Percentiles rank a stretch among this genome's conserved stretches.
These are phyloP conservation scores for Meteorus cinctellus DNA, from an alignment of 2,888 invertebrate species.

Conservation along the genomic window DNA sequence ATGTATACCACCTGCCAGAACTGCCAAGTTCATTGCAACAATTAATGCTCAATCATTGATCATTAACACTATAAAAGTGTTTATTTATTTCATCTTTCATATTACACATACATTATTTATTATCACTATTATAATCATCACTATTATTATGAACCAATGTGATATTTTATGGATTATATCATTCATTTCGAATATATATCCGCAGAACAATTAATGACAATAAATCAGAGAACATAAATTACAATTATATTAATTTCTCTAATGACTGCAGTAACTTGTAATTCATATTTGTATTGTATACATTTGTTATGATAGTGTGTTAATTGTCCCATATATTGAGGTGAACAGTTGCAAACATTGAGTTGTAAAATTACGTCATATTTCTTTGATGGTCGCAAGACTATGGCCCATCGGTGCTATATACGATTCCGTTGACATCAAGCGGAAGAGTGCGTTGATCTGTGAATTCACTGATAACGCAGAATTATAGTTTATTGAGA, in stretches of 20 bases:
- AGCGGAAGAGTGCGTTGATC: slow-evolving; percentile 61
- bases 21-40: not conserved
- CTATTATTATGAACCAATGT: not conserved
- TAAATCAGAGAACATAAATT: not conserved
- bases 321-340: not conserved
- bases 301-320: not conserved
- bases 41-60: not conserved
- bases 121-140: not conserved
- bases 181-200: not conserved
- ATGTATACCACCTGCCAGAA: not conserved
- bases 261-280: not conserved
- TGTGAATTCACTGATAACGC: slow-evolving; percentile 71
- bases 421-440: slow-evolving; percentile 22
- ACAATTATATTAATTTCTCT: too few species aligned
- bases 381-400: not conserved
- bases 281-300: not conserved
- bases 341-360: not conserved
- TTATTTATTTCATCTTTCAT: slow-evolving; percentile 4
- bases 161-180: not conserved
- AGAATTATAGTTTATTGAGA: slow-evolving; percentile 66
- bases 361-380: not conserved
- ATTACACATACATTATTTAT: not conserved
- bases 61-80: not conserved
- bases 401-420: not conserved
- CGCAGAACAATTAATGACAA: not conserved